Evolutionary conservation across 2,797 vertebrate genomes (phyloP), one percentile per base, ranked within the genome.

Genomic region (Cynodonichthys magdalenae): DNA sequence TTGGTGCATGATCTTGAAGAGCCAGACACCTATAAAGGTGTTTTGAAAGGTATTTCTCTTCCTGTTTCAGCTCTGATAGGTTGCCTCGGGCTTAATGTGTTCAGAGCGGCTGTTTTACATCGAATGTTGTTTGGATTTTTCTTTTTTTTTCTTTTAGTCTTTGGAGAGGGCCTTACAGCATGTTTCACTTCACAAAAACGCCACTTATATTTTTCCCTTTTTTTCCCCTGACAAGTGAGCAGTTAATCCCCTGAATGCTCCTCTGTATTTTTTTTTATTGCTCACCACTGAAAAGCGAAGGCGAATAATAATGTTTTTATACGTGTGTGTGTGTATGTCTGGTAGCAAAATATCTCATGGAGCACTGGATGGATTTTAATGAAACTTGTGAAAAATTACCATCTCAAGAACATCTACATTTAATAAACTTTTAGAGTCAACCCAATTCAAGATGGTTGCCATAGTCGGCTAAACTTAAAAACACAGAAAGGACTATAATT

Each of bases 101-200:
- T 59, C 53, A 0, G 64, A 72, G 69, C 56, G 65, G 65, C 80
- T 87, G 80, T 85, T 73, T 85, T 79, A 85, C 82, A 79, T 77
- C 66, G 80, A 68, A 74, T 77, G 53, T 53, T 87, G 77, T 84
- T 89, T 86, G 74, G 84, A 74, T 85, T 83, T 39, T 39, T 39
- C 3, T 14, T 12, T 47, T 45, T 45, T 83, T 71, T 77, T 60
- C 79, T 57, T 69, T 82, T 59, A 64, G 63, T 36, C 54, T 60
- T 57, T 19, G 58, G 69, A 15, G n/a, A 75, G 51, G 71, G 56
- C 63, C 49, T 71, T 58, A 50, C 34, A 81, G 70, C 72, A 72
- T 53, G 52, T 54, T 71, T 75, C 42, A 57, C 49, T 51, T 8
- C 15, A 47, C 31, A 53, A 63, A 53, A 24, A 20, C 19, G 19